A percentile compares a stretch with the other conserved stretches of the same genome.
Conservation (phyloP, 2,113 vertebrate species). For the Electrona antarctica region DNA sequence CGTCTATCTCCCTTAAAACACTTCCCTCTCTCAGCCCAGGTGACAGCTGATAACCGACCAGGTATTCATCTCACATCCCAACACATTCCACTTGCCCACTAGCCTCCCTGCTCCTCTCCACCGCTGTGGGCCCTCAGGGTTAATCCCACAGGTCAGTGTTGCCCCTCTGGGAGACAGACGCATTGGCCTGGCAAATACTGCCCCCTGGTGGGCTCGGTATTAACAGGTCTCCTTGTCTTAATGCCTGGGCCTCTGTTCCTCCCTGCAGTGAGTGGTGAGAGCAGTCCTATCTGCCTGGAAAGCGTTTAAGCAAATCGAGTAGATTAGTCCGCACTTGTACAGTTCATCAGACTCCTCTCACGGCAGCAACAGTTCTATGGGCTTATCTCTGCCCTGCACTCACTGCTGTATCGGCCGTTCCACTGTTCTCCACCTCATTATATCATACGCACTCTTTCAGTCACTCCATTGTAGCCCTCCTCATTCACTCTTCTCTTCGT, state of each 20-base stretch:
- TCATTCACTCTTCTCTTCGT: conserved; percentile 36
- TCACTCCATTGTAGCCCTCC: conserved; percentile 53
- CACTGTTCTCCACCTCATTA: conserved; percentile 66
- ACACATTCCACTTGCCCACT: conserved; percentile 22
- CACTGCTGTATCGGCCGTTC: conserved; percentile 48
- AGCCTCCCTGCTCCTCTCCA: conserved; percentile 22
- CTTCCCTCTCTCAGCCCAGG: neutral
- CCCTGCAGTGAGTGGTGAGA: conserved; percentile 40
- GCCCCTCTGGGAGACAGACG: conserved; percentile 55
- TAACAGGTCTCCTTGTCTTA: conserved; percentile 48
- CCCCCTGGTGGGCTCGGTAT: conserved; percentile 81
- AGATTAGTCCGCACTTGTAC: conserved; percentile 64
- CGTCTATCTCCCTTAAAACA: neutral
- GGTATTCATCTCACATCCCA: conserved; percentile 4
- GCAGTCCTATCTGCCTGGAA: conserved; percentile 42
- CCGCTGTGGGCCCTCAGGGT: conserved; percentile 40
- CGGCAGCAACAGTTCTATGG: conserved; percentile 47
- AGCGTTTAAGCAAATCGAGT: conserved; percentile 68
- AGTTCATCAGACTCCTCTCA: conserved; percentile 71
- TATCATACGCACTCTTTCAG: conserved; percentile 67
- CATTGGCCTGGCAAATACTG: conserved; percentile 81
- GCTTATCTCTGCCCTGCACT: conserved; percentile 65
- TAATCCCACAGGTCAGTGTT: conserved; percentile 65
- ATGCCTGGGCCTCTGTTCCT: conserved; percentile 25
- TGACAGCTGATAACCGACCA: conserved; percentile 7